These are phyloP conservation scores for Ceyx erithaca DNA, from an alignment of 2,797 vertebrate species.

Conservation along the genomic window DNA sequence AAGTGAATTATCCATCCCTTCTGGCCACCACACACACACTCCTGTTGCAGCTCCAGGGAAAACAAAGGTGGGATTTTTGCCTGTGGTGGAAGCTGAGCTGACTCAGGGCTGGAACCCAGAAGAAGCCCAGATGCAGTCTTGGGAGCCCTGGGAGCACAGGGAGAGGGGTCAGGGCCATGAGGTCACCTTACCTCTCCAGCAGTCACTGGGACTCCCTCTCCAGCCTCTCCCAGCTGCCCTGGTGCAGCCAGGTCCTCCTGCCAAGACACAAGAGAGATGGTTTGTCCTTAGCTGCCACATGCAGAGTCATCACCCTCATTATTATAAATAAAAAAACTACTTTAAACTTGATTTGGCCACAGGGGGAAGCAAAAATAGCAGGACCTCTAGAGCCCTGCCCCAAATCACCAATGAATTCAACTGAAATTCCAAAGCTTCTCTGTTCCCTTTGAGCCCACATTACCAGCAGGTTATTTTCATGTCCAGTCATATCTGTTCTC, in stretches of 20 bases:
- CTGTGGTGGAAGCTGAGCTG: fast-evolving
- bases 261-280: conserved; percentile 10
- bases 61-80: neutral
- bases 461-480: neutral
- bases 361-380: neutral
- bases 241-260: conserved; percentile 71
- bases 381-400: neutral
- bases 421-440: neutral
- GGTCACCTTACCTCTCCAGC: conserved; percentile 59
- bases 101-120: fast-evolving
- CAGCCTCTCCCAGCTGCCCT: conserved; percentile 21
- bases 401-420: neutral
- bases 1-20: neutral
- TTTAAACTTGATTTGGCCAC: neutral
- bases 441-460: neutral
- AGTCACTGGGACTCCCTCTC: conserved; percentile 18
- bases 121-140: fast-evolving
- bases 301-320: neutral
- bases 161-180: neutral
- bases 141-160: fast-evolving
- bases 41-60: neutral
- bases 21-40: neutral
- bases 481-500: neutral
- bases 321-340: neutral
- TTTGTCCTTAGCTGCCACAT: neutral